phyloP scores from a whole-genome alignment of 2,888 invertebrate genomes.

The Pinctada fucata region DNA sequence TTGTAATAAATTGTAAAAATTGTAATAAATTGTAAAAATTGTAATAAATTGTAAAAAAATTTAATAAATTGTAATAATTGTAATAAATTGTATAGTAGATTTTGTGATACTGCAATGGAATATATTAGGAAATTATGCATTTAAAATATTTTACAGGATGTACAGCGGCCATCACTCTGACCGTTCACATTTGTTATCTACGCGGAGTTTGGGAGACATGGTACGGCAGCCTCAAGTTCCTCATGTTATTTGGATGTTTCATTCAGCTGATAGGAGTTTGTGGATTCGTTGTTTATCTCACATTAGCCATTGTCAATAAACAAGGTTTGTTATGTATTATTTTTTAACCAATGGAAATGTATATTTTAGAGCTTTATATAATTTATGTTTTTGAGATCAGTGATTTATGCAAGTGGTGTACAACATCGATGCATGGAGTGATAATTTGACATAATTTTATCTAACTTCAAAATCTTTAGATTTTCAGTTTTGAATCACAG shows the following conservation, averaged over 20 bases:
- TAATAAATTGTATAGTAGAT: no score
- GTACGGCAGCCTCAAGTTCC: slow-evolving; percentile 50
- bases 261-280: slow-evolving; percentile 70
- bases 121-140: no score
- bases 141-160: slow-evolving; percentile 57
- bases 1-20: no score
- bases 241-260: slow-evolving; percentile 70
- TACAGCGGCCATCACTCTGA: slow-evolving; percentile 63
- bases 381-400: background rate
- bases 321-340: slow-evolving; percentile 60
- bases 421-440: no score
- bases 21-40: no score
- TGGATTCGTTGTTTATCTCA: slow-evolving; percentile 71
- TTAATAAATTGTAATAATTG: no score
- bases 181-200: slow-evolving; percentile 62
- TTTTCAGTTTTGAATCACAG: no score
- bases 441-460: slow-evolving; percentile 9
- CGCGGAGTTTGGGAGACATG: slow-evolving; percentile 56
- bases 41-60: no score
- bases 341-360: background rate
- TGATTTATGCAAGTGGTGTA: background rate
- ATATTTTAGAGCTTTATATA: background rate
- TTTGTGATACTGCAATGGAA: no score
- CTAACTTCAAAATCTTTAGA: no score
- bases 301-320: slow-evolving; percentile 63